phyloP scores from a whole-genome alignment of 1,140 invertebrate species.

The Bathynomus jamesi region DNA sequence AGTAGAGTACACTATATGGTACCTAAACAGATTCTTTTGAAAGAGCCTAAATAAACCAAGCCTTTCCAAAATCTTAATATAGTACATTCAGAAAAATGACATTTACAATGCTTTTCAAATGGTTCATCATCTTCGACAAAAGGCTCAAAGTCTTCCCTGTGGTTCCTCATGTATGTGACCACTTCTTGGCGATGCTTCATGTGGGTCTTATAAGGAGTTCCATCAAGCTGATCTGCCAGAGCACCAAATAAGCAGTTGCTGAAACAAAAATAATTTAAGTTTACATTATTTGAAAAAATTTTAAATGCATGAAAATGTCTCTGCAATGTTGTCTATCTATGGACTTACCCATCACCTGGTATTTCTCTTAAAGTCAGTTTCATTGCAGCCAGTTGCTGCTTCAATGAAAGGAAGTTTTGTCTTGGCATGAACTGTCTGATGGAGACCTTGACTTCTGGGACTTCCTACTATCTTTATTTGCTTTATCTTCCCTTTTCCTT shows the following conservation, averaged over 20 bases:
- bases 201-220: slow-evolving; percentile 47
- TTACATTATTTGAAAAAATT: not conserved
- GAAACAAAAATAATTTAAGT: slow-evolving; percentile 24
- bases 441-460: not conserved
- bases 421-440: not conserved
- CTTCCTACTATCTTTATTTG: not conserved
- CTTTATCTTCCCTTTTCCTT: not conserved
- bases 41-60: too few species aligned
- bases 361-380: slow-evolving; percentile 49
- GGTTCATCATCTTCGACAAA: slow-evolving; percentile 50
- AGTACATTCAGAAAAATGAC: too few species aligned
- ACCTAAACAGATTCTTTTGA: too few species aligned
- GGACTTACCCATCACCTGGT: slow-evolving; percentile 50
- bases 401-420: slow-evolving; percentile 38
- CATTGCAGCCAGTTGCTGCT: slow-evolving; percentile 45
- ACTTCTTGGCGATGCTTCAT: slow-evolving; percentile 45
- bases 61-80: too few species aligned
- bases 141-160: slow-evolving; percentile 50
- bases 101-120: slow-evolving; percentile 49
- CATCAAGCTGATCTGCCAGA: slow-evolving; percentile 50
- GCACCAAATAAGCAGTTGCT: slow-evolving; percentile 52
- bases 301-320: not conserved
- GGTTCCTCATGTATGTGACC: slow-evolving; percentile 46
- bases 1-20: too few species aligned
- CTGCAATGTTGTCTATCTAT: too few species aligned